A percentile compares a stretch with the other conserved stretches of the same genome.
Evolutionary conservation across 2,113 vertebrate species (phyloP).

Genomic region (rat (Rattus norvegicus)): GRCr8 NC_086032.1:37205501-37206000

Average conservation of each 20-base stretch:
- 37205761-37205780: neutral
- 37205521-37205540: conserved; percentile 49
- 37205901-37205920: neutral
- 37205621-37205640: conserved; percentile 43
- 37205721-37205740: conserved; percentile 13
- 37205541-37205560: conserved; percentile 25
- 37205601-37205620: conserved; percentile 40
- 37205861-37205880: conserved; percentile 42
- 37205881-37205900: neutral
- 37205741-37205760: neutral
- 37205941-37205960: neutral
- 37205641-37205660: conserved; percentile 9
- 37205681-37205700: conserved; percentile 47
- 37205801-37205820: neutral
- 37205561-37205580: conserved; percentile 38
- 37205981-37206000: neutral
- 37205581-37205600: conserved; percentile 54
- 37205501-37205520: conserved; percentile 34
- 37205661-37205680: neutral
- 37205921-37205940: neutral
- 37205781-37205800: conserved; percentile 8
- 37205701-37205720: neutral
- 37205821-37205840: conserved; percentile 20
- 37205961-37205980: neutral
- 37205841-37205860: neutral